phyloP scores from a whole-genome alignment of 1,140 invertebrate species.

The Campoletis sonorensis region DNA sequence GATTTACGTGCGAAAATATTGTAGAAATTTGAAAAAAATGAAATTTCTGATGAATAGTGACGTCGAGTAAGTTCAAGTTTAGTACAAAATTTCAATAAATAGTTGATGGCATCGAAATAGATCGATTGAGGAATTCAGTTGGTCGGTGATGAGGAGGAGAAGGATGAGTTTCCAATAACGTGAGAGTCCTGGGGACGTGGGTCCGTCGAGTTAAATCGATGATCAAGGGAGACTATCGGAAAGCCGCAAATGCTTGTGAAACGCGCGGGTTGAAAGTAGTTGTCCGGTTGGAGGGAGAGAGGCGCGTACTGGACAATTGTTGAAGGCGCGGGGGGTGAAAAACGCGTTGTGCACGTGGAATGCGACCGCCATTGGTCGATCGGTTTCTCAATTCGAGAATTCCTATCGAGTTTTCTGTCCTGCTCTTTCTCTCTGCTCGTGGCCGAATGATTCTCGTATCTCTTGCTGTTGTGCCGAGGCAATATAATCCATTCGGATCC shows the following conservation, averaged over 20 bases:
- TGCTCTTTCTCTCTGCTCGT: background rate
- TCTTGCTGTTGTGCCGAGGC: conserved; percentile 2
- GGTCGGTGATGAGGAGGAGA: background rate
- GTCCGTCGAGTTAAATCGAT: conserved; percentile 37
- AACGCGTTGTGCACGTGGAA: conserved; percentile 34
- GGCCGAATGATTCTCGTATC: background rate
- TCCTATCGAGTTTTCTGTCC: conserved; percentile 29
- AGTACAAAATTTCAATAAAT: background rate
- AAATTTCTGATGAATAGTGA: no score
- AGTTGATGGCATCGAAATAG: background rate
- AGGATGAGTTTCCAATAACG: conserved; percentile 36
- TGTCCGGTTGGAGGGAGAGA: background rate
- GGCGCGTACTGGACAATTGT: background rate
- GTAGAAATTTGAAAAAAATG: no score
- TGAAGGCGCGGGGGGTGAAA: background rate
- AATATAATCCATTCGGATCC: conserved; percentile 38
- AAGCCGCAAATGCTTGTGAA: conserved; percentile 7
- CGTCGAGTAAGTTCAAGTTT: background rate
- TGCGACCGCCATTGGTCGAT: conserved; percentile 43
- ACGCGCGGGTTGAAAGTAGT: no score
- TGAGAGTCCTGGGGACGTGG: background rate
- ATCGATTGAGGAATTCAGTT: conserved; percentile 22
- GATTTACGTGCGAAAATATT: no score
- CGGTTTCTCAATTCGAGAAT: conserved; percentile 41
- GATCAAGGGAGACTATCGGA: background rate